These are phyloP conservation scores for Prorops nasuta DNA, from an alignment of 1,140 invertebrate genomes.

Conservation along the genomic window DNA sequence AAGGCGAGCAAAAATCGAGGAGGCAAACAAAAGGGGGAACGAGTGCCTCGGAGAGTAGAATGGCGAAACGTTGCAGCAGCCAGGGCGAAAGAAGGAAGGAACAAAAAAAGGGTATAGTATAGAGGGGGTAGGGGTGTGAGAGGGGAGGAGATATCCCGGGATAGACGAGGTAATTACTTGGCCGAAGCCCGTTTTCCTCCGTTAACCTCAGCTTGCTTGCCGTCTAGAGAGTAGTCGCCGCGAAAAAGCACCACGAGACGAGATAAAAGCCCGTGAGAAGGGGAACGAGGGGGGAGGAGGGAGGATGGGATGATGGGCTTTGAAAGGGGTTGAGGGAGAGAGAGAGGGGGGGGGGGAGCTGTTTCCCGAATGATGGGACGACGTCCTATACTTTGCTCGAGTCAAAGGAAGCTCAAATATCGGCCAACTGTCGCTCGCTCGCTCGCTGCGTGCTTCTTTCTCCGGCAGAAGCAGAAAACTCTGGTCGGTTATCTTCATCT, in stretches of 20 bases:
- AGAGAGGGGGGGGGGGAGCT: slow-evolving; percentile 16
- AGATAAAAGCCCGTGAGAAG: neutral
- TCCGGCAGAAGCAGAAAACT: too few species aligned
- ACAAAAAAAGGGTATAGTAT: neutral
- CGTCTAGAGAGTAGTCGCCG: too few species aligned
- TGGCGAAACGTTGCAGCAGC: too few species aligned
- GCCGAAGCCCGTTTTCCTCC: slow-evolving; percentile 22
- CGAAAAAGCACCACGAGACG: slow-evolving; percentile 13
- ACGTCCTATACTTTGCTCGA: slow-evolving; percentile 35
- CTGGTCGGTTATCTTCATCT: too few species aligned
- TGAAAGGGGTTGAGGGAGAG: too few species aligned
- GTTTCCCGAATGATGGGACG: too few species aligned
- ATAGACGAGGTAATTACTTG: slow-evolving; percentile 33
- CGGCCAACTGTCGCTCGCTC: slow-evolving; percentile 34
- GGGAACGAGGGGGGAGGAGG: neutral
- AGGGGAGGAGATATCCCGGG: slow-evolving; percentile 12
- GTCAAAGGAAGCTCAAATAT: slow-evolving; percentile 41
- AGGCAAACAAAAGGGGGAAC: too few species aligned
- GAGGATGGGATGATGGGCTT: neutral
- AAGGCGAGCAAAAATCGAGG: neutral
- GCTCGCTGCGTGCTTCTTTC: neutral
- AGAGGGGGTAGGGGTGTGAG: neutral
- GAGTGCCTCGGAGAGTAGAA: too few species aligned
- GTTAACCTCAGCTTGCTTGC: slow-evolving; percentile 8
- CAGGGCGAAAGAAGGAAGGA: neutral